A percentile compares a stretch with the other conserved stretches of the same genome.
Conservation (phyloP, 2,888 invertebrate species). For the Cephus pygmeus region DNA sequence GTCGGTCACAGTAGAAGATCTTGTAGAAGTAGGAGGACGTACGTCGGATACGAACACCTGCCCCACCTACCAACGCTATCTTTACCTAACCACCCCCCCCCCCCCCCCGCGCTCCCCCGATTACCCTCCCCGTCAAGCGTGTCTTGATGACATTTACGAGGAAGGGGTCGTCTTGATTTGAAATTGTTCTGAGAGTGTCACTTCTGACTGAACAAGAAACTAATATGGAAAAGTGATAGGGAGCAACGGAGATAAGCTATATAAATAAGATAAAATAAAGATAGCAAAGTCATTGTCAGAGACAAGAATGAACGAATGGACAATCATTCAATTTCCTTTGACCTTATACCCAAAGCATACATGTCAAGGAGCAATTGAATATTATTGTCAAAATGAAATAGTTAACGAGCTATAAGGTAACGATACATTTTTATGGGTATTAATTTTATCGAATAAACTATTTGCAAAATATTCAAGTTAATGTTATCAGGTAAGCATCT, state of each 20-base stretch:
- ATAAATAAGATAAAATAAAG: neutral
- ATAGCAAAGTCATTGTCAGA: neutral
- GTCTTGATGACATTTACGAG: neutral
- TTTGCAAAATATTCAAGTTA: no score
- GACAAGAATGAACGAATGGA: neutral
- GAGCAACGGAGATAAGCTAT: neutral
- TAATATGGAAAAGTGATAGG: neutral
- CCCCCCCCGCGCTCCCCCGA: neutral
- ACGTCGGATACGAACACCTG: constrained; percentile 28
- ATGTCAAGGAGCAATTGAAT: no score
- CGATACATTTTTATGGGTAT: no score
- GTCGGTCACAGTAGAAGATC: constrained; percentile 52
- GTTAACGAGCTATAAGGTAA: no score
- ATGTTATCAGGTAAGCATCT: no score
- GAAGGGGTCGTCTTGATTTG: constrained; percentile 34
- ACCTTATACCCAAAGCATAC: neutral
- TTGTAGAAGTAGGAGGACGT: constrained; percentile 29
- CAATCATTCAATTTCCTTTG: neutral
- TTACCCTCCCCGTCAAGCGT: neutral
- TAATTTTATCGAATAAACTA: no score
- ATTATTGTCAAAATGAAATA: no score
- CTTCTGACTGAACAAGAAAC: constrained; percentile 8
- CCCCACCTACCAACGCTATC: constrained; percentile 5
- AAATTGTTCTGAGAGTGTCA: constrained; percentile 42
- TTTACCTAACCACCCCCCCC: neutral